Base-by-base conservation (phyloP, 1,140 invertebrate species). In the Pollicipes pollicipes region DNA sequence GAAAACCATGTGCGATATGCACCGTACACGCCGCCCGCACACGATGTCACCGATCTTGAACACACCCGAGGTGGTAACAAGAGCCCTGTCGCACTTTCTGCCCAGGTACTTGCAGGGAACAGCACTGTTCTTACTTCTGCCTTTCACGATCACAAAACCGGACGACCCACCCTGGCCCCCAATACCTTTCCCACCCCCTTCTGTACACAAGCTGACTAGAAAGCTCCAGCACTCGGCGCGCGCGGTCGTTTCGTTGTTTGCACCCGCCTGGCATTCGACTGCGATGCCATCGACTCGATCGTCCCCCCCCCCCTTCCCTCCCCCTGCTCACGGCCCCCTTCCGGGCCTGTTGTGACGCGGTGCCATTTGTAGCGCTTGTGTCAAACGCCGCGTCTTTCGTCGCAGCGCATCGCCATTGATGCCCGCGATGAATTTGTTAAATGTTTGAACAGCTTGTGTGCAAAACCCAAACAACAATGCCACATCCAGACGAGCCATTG, bases 381-480 rank as follows among this genome's bases (percentile, higher is more conserved):
- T 58, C 45, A 58, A 58, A 58, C 6, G 45, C n/a, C n/a, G n/a
- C n/a, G 6, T 17, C 45, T 21, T 24, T 6, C 45, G 6, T 24
- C 8, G 45, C 6, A 10, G 45, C 17, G 8, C 45, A 35, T 58
- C 45, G 45, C 2, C 45, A 21, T 21, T 58, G 45, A 58, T 58
- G 24, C 45, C 13, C 45, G 45, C 45, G 24, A 58, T 58, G 45
- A 58, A 58, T 58, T 58, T 21, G 45, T 58, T 58, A 58, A 58
- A 58, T 58, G 45, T 58, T 58, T 58, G 45, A 58, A 58, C 45
- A 58, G 24, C 45, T 58, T 58, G 45, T 58, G 45, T 58, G 45
- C 45, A 58, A 10, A 58, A 10, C 21, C 8, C 45, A 24, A 24
- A 58, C 45, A 58, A 58, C 45, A 58, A 58, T 58, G 45, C 24